Percentiles rank a stretch among this genome's conserved stretches.
Evolutionary conservation across 2,888 invertebrate species (phyloP).

Genomic region (Drosophila villosipedis): DNA sequence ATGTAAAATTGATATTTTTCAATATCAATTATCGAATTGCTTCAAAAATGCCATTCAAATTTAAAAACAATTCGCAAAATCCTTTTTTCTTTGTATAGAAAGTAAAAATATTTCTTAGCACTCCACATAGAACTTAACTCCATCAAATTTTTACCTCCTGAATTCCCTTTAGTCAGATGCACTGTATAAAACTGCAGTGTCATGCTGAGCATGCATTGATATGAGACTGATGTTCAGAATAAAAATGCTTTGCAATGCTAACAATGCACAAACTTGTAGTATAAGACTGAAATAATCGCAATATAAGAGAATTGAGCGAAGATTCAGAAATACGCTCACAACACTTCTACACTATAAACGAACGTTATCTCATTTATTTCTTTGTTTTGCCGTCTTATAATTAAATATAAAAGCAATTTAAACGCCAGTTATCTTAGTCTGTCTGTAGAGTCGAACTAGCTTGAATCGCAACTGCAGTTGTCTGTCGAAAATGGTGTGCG

Average conservation of each 20-base stretch:
- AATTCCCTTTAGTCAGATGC: background rate
- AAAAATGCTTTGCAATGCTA: constrained; percentile 30
- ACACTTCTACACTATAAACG: background rate
- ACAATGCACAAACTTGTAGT: constrained; percentile 16
- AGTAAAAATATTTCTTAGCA: too few species aligned
- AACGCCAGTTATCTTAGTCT: constrained; percentile 15
- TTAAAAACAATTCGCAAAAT: background rate
- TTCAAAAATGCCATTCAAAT: background rate
- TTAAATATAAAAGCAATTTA: background rate
- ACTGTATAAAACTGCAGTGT: background rate
- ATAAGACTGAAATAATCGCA: constrained; percentile 8
- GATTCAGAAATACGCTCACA: background rate
- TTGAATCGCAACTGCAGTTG: background rate
- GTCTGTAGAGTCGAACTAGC: constrained; percentile 9
- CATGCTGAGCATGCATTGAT: background rate
- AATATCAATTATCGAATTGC: too few species aligned
- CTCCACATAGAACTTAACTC: background rate
- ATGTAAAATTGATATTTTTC: background rate
- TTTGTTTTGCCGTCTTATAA: background rate
- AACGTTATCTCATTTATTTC: background rate
- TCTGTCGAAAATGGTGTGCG: constrained; percentile 7
- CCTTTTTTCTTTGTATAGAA: too few species aligned
- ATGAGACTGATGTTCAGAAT: background rate
- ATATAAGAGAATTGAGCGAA: constrained; percentile 25
- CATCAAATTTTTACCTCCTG: background rate